These are phyloP conservation scores for Bembecia ichneumoniformis DNA, from an alignment of 2,888 invertebrate genomes.

Conservation along the genomic window DNA sequence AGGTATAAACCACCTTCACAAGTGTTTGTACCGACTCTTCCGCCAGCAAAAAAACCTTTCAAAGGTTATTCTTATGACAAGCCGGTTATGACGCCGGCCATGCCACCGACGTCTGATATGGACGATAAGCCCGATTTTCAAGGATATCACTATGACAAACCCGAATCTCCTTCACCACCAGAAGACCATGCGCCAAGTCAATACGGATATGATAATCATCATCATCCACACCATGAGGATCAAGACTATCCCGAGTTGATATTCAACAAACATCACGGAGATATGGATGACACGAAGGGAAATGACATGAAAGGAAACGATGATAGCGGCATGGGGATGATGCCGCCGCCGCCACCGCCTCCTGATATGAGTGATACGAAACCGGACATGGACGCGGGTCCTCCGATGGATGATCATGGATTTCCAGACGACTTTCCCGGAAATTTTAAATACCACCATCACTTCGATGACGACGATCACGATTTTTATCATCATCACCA, in stretches of 20 bases:
- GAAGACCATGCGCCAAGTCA: slow-evolving; percentile 8
- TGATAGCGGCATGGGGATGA: slow-evolving; percentile 47
- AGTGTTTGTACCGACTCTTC: slow-evolving; percentile 34
- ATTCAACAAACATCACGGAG: slow-evolving; percentile 39
- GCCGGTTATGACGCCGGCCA: slow-evolving; percentile 34
- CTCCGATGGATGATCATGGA: slow-evolving; percentile 45
- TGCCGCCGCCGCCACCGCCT: slow-evolving; percentile 43
- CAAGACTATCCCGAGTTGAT: slow-evolving; percentile 48
- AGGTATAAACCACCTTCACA: slow-evolving; percentile 36
- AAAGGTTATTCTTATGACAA: slow-evolving; percentile 50
- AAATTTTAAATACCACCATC: slow-evolving; percentile 50
- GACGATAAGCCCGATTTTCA: slow-evolving; percentile 39
- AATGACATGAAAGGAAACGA: slow-evolving; percentile 26
- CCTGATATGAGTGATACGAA: slow-evolving; percentile 23
- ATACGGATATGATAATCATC: slow-evolving; percentile 34
- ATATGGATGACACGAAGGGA: slow-evolving; percentile 22
- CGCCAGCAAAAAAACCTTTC: slow-evolving; percentile 41
- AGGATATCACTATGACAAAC: slow-evolving; percentile 17
- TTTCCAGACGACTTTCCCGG: slow-evolving; percentile 61
- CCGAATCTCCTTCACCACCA: slow-evolving; percentile 6
- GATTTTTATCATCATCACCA: slow-evolving; percentile 35
- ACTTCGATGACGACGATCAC: slow-evolving; percentile 50
- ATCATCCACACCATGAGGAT: slow-evolving; percentile 33
- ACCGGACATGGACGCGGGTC: slow-evolving; percentile 27
- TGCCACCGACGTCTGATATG: slow-evolving; percentile 22